Percentiles rank a stretch among this genome's conserved stretches.
These are phyloP conservation scores for Macrosoma leucophasiata DNA, from an alignment of 2,888 invertebrate genomes.

Conservation along the genomic window DNA sequence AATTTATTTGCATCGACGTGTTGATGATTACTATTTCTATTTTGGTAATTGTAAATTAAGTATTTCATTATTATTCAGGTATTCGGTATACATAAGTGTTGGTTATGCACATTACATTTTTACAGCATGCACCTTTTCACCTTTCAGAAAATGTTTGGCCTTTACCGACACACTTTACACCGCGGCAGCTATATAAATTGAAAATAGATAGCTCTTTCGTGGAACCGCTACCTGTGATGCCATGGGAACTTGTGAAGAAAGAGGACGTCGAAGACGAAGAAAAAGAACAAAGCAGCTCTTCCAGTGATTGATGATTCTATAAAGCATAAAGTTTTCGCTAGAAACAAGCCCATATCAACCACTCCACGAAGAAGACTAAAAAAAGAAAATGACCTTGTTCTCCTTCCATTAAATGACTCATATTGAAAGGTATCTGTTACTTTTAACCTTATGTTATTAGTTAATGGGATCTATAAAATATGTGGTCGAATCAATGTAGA, in stretches of 20 bases:
- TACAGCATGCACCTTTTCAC: too few relatives aligned
- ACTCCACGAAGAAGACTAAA: too few relatives aligned
- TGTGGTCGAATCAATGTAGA: too few relatives aligned
- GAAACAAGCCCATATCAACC: too few relatives aligned
- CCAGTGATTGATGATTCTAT: conserved; percentile 39
- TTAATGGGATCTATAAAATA: too few relatives aligned
- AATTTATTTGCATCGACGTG: conserved; percentile 45
- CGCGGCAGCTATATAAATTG: conserved; percentile 54
- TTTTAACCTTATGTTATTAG: too few relatives aligned
- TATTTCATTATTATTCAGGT: conserved; percentile 1
- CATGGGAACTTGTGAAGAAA: conserved; percentile 57
- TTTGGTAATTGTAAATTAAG: conserved; percentile 48
- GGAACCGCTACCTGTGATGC: conserved; percentile 63
- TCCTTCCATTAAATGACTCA: too few relatives aligned
- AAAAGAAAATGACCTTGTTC: too few relatives aligned
- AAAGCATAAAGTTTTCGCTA: too few relatives aligned
- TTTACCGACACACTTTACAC: conserved; percentile 58
- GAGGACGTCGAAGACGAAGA: conserved; percentile 40
- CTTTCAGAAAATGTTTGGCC: conserved; percentile 60
- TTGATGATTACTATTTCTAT: conserved; percentile 60
- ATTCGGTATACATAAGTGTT: too few relatives aligned
- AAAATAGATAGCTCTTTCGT: conserved; percentile 65
- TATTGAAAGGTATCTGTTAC: too few relatives aligned
- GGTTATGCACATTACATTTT: too few relatives aligned
- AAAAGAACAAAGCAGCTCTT: conserved; percentile 38